These are phyloP conservation scores for Atethmia centrago DNA, from an alignment of 2,888 invertebrate species.

Conservation along the genomic window DNA sequence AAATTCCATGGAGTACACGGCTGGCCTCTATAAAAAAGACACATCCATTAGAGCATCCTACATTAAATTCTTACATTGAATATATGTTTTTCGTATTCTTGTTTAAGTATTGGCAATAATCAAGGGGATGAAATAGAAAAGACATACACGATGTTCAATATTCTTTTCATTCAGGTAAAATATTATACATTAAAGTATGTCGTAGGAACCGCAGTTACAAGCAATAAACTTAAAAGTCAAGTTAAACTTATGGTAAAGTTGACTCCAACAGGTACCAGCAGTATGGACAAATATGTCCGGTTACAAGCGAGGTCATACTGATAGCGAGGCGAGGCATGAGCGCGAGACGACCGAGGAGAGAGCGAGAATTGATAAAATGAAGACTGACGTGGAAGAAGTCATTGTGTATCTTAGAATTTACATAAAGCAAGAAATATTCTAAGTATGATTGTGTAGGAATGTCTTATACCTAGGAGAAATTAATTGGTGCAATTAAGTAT, in stretches of 20 bases:
- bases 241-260: constrained; percentile 44
- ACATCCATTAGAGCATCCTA: no score
- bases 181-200: no score
- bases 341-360: not conserved
- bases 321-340: not conserved
- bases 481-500: not conserved
- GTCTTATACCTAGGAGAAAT: not conserved
- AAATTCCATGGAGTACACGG: no score
- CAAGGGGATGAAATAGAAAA: not conserved
- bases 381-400: no score
- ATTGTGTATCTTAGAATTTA: not conserved
- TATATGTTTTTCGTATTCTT: no score
- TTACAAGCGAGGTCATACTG: not conserved
- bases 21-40: no score
- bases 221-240: constrained; percentile 33
- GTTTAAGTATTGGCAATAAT: no score
- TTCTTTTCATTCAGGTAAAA: not conserved
- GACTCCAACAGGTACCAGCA: constrained; percentile 32
- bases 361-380: not conserved
- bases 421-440: not conserved
- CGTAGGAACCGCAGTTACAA: not conserved
- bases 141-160: not conserved
- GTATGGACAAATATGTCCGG: constrained; percentile 43
- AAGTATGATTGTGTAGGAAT: not conserved
- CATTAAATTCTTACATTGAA: no score